phyloP scores from a whole-genome alignment of 2,113 vertebrate genomes.

The Myrmecophaga tridactyla region DNA sequence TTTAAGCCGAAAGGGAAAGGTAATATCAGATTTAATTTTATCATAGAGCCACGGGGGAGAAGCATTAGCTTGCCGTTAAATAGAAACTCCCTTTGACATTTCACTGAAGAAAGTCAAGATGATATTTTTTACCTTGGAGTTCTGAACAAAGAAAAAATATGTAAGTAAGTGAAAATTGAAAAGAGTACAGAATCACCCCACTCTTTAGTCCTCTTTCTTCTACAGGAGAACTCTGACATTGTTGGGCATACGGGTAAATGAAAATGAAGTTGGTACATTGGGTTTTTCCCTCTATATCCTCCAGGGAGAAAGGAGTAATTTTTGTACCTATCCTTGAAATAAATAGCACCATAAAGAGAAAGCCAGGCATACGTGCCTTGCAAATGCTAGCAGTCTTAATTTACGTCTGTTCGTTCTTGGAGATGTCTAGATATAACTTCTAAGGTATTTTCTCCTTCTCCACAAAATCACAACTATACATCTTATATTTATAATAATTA shows the following conservation, averaged over 20 bases:
- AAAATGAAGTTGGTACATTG: background rate
- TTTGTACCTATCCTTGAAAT: background rate
- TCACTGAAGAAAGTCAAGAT: constrained; percentile 39
- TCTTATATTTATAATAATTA: background rate
- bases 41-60: background rate
- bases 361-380: background rate
- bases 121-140: constrained; percentile 5
- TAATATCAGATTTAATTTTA: constrained; percentile 9
- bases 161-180: background rate
- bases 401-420: background rate
- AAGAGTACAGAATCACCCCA: background rate
- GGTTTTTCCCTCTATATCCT: background rate
- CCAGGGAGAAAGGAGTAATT: background rate
- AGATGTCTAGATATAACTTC: background rate
- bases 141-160: background rate
- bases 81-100: constrained; percentile 25
- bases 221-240: background rate
- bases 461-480: background rate
- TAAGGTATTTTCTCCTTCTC: background rate
- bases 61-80: background rate
- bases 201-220: background rate
- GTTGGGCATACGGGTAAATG: background rate
- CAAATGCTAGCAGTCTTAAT: background rate
- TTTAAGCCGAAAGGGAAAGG: constrained; percentile 20
- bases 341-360: background rate